Evolutionary conservation across 1,140 invertebrate genomes (phyloP), one percentile per base, ranked within the genome.

Genomic region (Brachionus rotundiformis): DNA sequence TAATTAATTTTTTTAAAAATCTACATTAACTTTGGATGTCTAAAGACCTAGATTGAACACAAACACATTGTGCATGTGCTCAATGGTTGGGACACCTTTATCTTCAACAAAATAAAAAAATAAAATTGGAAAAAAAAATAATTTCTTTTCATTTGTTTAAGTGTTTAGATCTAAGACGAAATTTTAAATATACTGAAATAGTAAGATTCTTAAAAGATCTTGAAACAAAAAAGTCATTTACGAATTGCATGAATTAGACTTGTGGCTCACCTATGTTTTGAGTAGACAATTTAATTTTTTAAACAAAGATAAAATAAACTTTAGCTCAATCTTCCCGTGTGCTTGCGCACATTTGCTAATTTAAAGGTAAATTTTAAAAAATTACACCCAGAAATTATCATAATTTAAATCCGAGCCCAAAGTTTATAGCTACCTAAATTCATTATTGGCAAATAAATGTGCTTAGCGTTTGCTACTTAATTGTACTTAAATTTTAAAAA

Each of bases 361-460:
- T 19, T 23, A 23, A 54, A 25, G 47, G 47, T 54, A 16, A 19
- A 19, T 54, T 54, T 19, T 49, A 19, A 49, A 2, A 54, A 23
- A 41, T 41, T 41, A 25, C 47, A 54, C 47, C 47, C 47, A 54
- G 16, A 54, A 54, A 54, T 54, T 54, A 54, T 54, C 47, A 54
- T 54, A 54, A 54, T 54, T 54, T 25, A 54, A 54, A 54, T 54
- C 47, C 19, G 47, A 54, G 7, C 47, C 47, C 47, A 54, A 54
- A 54, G 19, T 23, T 39, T 54, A 25, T 54, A 54, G 47, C 47
- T 54, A 54, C 47, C 47, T 8, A 19, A 54, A 25, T 54, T 25
- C 16, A 54, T 54, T 16, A 54, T 19, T 54, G 19, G 47, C 47
- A 54, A 54, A 54, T 10, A 49, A 54, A 54, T 54, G 47, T 54